These are phyloP conservation scores for Macquaria ambigua DNA, from an alignment of 2,113 vertebrate genomes.

Conservation along the genomic window DNA sequence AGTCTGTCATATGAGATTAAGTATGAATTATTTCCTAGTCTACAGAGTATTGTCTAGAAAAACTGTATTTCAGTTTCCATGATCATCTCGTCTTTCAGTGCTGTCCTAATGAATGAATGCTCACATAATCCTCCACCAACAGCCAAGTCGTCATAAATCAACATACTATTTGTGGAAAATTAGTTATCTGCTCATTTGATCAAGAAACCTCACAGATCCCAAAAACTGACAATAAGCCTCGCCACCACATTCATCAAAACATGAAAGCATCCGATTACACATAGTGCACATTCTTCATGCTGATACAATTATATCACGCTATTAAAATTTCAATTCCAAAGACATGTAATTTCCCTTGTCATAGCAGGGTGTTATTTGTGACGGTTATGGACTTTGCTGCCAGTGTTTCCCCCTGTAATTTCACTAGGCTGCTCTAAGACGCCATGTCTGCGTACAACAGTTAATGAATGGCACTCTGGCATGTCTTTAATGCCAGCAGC, in stretches of 20 bases:
- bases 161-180: conserved; percentile 25
- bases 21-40: conserved; percentile 10
- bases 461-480: conserved; percentile 75
- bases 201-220: conserved; percentile 37
- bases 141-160: conserved; percentile 40
- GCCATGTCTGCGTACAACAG: conserved; percentile 72
- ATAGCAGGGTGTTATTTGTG: conserved; percentile 81
- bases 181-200: conserved; percentile 44
- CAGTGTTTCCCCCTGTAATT: conserved; percentile 81
- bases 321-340: conserved; percentile 73
- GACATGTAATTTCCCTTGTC: conserved; percentile 79
- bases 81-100: conserved; percentile 8
- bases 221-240: conserved; percentile 49
- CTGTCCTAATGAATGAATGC: conserved; percentile 34
- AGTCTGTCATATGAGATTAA: conserved; percentile 17
- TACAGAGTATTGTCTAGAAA: conserved; percentile 11
- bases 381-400: conserved; percentile 79
- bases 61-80: neutral
- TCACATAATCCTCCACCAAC: conserved; percentile 48
- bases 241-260: conserved; percentile 34
- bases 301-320: conserved; percentile 57
- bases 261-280: conserved; percentile 59
- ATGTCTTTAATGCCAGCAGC: conserved; percentile 71
- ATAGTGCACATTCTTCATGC: conserved; percentile 53
- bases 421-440: conserved; percentile 79